Evolutionary conservation across 2,888 invertebrate genomes (phyloP).

Genomic region (Fragum sueziense): DNA sequence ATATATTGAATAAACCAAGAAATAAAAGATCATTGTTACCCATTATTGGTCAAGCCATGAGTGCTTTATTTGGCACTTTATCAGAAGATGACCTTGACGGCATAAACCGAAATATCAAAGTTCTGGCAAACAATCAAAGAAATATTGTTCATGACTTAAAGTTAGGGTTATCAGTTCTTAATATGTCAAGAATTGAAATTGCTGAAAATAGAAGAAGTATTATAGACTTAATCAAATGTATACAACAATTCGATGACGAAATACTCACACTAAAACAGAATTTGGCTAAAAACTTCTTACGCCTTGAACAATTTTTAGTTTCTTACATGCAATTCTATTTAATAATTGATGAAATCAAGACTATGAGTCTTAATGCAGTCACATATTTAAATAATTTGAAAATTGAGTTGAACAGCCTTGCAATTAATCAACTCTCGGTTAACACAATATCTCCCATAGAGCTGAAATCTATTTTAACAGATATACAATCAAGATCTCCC

Average conservation of each 20-base stretch:
- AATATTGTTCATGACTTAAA: constrained; percentile 35
- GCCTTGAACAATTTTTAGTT: constrained; percentile 21
- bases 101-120: constrained; percentile 18
- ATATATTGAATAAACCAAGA: neutral
- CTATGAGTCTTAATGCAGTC: neutral
- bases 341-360: constrained; percentile 26
- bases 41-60: constrained; percentile 25
- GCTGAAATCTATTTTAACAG: constrained; percentile 12
- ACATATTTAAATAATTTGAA: constrained; percentile 25
- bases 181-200: constrained; percentile 29
- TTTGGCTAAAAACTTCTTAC: neutral
- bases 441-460: constrained; percentile 24
- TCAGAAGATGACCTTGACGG: constrained; percentile 26
- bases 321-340: constrained; percentile 28
- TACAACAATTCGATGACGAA: constrained; percentile 16
- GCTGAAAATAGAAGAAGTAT: constrained; percentile 29
- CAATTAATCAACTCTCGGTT: constrained; percentile 18
- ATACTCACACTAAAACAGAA: neutral
- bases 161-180: constrained; percentile 22
- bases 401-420: constrained; percentile 22
- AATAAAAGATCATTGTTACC: constrained; percentile 15
- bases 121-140: constrained; percentile 30
- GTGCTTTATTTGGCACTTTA: constrained; percentile 28
- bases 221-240: constrained; percentile 18
- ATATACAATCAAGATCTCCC: constrained; percentile 17